Base-by-base conservation (phyloP, 1,140 invertebrate genomes). In the Carcinoscorpius rotundicauda region DNA sequence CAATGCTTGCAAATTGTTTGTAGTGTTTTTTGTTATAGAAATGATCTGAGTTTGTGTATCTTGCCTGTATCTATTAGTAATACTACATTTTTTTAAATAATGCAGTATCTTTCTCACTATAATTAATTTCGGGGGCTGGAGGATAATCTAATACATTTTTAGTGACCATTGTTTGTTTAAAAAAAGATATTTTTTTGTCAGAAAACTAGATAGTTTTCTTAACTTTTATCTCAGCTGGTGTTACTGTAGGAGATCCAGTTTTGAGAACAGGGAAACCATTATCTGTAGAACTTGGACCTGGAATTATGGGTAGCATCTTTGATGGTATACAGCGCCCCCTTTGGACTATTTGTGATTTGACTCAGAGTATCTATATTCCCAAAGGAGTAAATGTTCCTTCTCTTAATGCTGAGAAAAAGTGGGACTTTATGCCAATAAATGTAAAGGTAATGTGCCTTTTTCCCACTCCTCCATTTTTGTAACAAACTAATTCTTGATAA, bases 251-350 rank as follows among this genome's bases (percentile, higher is more conserved):
- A 52, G 97, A 99, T 81, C 97, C 97, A 11, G 97, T 99, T 3
- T 80, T 99, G 64, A 83, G 97, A 74, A 99, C 97, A 3, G 97
- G 97, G 48, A 99, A 99, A 78, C 97, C 97, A 0, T 78, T 99
- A 4, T 98, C 94, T 1, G 97, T 99, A 11, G 97, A 99, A 77
- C 81, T 99, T 49, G 97, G 97, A n/a, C 97, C 97, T 60, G 97
- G 97, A 75, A 99, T 99, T 78, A 88, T 99, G 82, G 92, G 92
- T 67, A 95, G 91, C 76, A 99, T 99, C 80, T 99, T 98, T 81
- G 97, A 99, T 80, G 95, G 95, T 83, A 99, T 99, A 76, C 97
- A 99, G 79, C 87, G 97, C 75, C 97, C 97, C 0, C 76, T 99
- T 69, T 92, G 96, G 68, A 95, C 98, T 74, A 99, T 99, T 77